Evolutionary conservation across 2,888 invertebrate genomes (phyloP), one percentile per base, ranked within the genome.

Genomic region (Acleris holmiana): DNA sequence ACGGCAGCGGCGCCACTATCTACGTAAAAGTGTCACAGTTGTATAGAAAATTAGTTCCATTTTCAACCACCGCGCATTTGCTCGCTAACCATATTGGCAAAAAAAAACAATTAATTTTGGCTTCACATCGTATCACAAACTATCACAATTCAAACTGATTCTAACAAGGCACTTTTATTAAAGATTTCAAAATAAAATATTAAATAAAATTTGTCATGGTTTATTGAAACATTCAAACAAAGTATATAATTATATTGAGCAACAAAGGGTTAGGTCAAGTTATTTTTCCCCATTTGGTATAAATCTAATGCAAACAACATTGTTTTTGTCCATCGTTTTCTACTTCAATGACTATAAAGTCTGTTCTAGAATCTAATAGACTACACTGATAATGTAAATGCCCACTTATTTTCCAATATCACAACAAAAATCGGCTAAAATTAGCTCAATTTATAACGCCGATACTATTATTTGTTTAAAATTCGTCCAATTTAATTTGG

Each of bases 161-260:
- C 41, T 59, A 58, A 59, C 64, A 64, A 64, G 64, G 64, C 64
- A 64, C 53, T 59, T 54, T 35, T 63, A 7, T n/a, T 58, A 29
- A 8, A 17, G 10, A 47, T 58, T 51, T 63, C 58, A 53, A 54
- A 53, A 41, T 35, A 44, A 53, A 41, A 54, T 50, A 44, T 65
- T 60, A 65, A 55, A 55, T 23, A 55, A 47, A 59, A 60, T 49
- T 51, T 60, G 65, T 65, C 65, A 65, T 65, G 65, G 49, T 55
- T 44, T 59, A 50, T 4, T 21, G 54, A 65, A 59, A 44, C 48
- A 35, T 55, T 40, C 48, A 55, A 54, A 41, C 17, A 51, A 59
- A 65, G 21, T 19, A 17, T 40, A 19, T 58, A 64, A 58, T 47
- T 41, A 41, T 48, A 54, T 65, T 65, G 65, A 65, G 65, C 60